phyloP scores from a whole-genome alignment of 2,888 invertebrate species.

The Malachius bipustulatus region DNA sequence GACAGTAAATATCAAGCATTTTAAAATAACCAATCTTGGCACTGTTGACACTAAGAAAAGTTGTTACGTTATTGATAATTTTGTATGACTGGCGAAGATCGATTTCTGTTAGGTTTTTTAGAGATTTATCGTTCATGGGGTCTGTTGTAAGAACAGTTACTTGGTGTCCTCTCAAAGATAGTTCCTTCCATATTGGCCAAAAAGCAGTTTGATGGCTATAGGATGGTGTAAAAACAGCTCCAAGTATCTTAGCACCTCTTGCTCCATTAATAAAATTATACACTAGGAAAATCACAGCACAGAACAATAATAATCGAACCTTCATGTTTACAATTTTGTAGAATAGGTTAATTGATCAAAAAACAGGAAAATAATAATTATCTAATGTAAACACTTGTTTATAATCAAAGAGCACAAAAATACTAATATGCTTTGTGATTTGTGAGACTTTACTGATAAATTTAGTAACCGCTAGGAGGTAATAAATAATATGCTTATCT shows the following conservation, averaged over 20 bases:
- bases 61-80: constrained; percentile 11
- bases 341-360: too few species aligned
- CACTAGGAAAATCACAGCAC: constrained; percentile 7
- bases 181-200: constrained; percentile 25
- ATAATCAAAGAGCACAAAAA: too few species aligned
- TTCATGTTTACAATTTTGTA: too few species aligned
- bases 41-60: not conserved
- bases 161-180: constrained; percentile 28
- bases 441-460: too few species aligned
- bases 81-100: constrained; percentile 22
- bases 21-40: not conserved
- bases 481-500: too few species aligned
- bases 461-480: too few species aligned
- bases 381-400: too few species aligned
- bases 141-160: constrained; percentile 28
- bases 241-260: constrained; percentile 13
- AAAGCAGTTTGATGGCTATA: constrained; percentile 18
- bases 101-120: constrained; percentile 30
- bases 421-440: too few species aligned
- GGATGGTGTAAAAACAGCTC: constrained; percentile 11
- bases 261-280: too few species aligned
- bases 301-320: too few species aligned
- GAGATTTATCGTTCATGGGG: constrained; percentile 25
- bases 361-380: too few species aligned
- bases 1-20: constrained; percentile 2